These are phyloP conservation scores for Tympanuchus pallidicinctus DNA, from an alignment of 2,113 vertebrate species.

Conservation along the genomic window DNA sequence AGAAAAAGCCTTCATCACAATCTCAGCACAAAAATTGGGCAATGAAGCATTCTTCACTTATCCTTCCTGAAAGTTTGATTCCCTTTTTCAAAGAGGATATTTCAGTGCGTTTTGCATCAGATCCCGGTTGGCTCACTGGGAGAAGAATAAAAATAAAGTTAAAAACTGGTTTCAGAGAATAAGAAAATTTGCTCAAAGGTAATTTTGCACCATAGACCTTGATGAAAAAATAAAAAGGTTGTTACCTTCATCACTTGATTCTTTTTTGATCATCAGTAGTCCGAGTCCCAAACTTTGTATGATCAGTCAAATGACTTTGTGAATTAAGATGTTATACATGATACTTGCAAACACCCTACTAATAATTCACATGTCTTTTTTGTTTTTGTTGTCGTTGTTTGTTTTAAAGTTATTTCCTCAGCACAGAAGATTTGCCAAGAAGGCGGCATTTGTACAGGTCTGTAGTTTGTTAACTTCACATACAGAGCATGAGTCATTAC, in stretches of 20 bases:
- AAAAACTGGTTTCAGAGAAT: not conserved
- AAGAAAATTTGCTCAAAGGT: not conserved
- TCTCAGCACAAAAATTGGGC: not conserved
- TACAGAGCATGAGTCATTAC: fast-evolving
- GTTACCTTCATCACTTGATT: not conserved
- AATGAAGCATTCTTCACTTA: not conserved
- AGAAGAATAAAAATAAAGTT: not conserved
- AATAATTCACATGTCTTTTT: not conserved
- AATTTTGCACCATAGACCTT: not conserved
- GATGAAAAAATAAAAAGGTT: not conserved
- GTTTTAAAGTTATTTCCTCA: constrained; percentile 90
- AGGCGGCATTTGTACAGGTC: constrained; percentile 95
- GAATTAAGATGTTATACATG: not conserved
- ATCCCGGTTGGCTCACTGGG: fast-evolving
- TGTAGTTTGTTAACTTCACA: not conserved
- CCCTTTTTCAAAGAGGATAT: not conserved
- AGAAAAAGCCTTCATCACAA: not conserved
- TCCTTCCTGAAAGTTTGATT: not conserved
- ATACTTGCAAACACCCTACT: not conserved
- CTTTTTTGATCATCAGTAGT: not conserved
- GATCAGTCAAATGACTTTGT: not conserved
- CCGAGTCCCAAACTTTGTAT: not conserved
- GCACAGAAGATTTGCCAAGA: constrained; percentile 91
- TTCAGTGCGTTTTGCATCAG: not conserved
- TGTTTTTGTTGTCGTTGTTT: not conserved